Evolutionary conservation across 2,888 invertebrate genomes (phyloP), one percentile per base, ranked within the genome.

Genomic region (Maniola hyperantus): DNA sequence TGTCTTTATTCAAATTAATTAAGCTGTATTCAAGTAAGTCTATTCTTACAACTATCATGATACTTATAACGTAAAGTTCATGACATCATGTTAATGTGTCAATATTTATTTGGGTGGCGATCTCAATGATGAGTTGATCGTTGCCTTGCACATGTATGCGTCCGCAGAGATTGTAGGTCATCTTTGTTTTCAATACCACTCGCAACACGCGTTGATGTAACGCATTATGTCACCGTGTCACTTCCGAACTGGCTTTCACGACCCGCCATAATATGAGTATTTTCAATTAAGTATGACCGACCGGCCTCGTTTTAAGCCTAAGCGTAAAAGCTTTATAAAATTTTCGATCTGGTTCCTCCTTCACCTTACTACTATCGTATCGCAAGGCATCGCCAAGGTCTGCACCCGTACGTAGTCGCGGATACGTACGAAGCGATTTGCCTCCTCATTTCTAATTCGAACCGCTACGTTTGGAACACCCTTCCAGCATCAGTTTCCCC

Each of bases 161-260:
- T 60, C 13, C 60, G 48, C 13, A 50, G 7, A n/a, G 36, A 51
- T 50, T 64, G 63, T 67, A 54, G 63, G 67, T 67, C 62, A 67
- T 46, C 36, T 63, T 66, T 63, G 66, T 68, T 65, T 59, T 69
- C 66, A 69, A 69, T 63, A 63, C 48, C 36, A 34, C 36, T 58
- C 54, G 58, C 53, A 46, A 50, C 58, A 36, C n/a, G 15, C 44
- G 26, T 36, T 66, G 57, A 71, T 62, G 71, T 72, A 73, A 75
- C 58, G 34, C 39, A 67, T 77, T 76, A 70, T 74, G 72, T 76
- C 73, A 75, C 63, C 61, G 73, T 71, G 67, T 72, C 69, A 77
- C 73, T 75, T 76, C 76, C 74, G 76, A 76, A 76, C 74, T 65
- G 72, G 72, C 74, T 76, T 71, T 69, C 66, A 66, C 71, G 76